Conservation (phyloP, 2,797 vertebrate species). For the Sphaeramia orbicularis region DNA sequence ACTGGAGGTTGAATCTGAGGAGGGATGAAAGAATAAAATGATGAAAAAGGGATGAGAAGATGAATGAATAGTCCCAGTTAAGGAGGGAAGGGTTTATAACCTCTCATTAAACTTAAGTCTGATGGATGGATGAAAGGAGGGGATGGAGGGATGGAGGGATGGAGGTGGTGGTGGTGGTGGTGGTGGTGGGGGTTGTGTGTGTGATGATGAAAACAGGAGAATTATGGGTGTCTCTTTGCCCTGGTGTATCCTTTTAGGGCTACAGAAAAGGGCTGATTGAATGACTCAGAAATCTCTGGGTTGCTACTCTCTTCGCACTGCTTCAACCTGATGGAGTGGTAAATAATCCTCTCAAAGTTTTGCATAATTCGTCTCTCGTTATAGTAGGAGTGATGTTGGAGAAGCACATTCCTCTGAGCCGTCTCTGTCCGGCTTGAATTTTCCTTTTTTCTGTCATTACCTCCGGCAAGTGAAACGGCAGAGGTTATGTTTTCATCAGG, state of each 20-base stretch:
- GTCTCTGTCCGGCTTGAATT: constrained; percentile 4
- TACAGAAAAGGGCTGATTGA: constrained; percentile 41
- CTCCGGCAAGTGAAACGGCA: no score
- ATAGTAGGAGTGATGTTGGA: constrained; percentile 29
- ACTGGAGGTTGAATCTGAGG: constrained; percentile 44
- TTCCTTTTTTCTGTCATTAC: background rate
- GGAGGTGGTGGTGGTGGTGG: no score
- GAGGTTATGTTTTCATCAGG: no score
- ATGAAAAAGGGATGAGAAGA: constrained; percentile 72
- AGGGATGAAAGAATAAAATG: constrained; percentile 66
- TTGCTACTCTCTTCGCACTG: constrained; percentile 49
- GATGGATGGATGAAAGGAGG: constrained; percentile 73
- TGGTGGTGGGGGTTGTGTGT: no score
- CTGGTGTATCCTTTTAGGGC: constrained; percentile 49
- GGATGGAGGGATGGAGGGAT: constrained; percentile 24
- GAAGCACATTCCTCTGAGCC: constrained; percentile 15
- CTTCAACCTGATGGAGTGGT: constrained; percentile 46
- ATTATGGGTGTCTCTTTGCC: constrained; percentile 50
- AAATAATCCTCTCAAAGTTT: constrained; percentile 58
- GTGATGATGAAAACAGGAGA: constrained; percentile 61
- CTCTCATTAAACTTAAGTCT: constrained; percentile 73
- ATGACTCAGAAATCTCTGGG: constrained; percentile 50
- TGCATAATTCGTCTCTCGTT: constrained; percentile 53
- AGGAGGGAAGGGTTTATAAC: constrained; percentile 67
- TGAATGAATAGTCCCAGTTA: constrained; percentile 61